phyloP scores from a whole-genome alignment of 2,888 invertebrate species.

The Agonopterix arenella region DNA sequence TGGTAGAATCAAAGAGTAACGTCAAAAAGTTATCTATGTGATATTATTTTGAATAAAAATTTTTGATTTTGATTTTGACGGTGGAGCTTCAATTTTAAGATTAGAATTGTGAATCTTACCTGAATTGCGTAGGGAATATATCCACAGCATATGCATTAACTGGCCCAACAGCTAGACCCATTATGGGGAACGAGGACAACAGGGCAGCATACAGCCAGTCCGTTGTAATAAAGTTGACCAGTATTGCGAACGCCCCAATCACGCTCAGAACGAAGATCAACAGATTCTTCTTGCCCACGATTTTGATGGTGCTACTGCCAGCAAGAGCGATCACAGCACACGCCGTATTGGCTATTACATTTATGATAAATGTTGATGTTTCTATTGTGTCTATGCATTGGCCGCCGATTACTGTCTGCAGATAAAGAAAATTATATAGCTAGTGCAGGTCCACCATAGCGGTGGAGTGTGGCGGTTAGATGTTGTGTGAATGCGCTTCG shows the following conservation, averaged over 20 bases:
- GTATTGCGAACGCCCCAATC: conserved; percentile 44
- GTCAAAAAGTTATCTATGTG: no score
- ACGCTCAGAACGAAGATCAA: conserved; percentile 39
- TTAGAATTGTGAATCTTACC: conserved; percentile 30
- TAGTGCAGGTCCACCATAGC: no score
- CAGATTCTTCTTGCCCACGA: conserved; percentile 58
- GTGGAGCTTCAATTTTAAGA: no score
- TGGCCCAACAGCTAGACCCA: conserved; percentile 56
- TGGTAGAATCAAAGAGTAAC: no score
- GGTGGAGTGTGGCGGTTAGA: no score
- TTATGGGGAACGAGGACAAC: conserved; percentile 48
- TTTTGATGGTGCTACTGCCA: conserved; percentile 46
- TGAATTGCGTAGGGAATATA: conserved; percentile 63
- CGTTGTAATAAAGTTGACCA: conserved; percentile 55
- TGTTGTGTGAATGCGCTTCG: no score
- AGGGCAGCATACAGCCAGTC: conserved; percentile 51
- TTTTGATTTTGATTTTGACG: no score
- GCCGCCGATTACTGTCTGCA: conserved; percentile 34
- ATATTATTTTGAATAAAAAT: no score
- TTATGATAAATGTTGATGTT: conserved; percentile 47
- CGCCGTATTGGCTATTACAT: conserved; percentile 41
- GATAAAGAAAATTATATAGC: conserved; percentile 10
- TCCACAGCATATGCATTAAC: conserved; percentile 63
- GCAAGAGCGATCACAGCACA: conserved; percentile 46
- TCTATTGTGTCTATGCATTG: conserved; percentile 55